These are phyloP conservation scores for Bettongia penicillata DNA, from an alignment of 2,113 vertebrate genomes.

Conservation along the genomic window DNA sequence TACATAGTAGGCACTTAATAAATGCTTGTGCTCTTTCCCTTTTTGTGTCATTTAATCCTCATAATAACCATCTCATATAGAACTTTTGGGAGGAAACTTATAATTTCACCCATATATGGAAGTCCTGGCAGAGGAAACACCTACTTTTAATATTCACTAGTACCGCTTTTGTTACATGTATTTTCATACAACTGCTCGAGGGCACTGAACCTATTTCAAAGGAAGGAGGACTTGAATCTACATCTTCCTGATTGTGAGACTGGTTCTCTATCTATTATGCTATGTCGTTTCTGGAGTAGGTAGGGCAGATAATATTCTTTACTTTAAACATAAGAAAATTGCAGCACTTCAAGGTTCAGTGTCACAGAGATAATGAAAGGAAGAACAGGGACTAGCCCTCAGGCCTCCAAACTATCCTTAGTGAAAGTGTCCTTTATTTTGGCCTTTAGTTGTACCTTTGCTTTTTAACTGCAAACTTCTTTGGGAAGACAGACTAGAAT, in stretches of 20 bases:
- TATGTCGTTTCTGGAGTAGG: background rate
- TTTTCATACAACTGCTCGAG: background rate
- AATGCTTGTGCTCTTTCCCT: background rate
- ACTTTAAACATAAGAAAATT: background rate
- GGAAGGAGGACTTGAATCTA: background rate
- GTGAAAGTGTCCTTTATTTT: background rate
- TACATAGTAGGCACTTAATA: background rate
- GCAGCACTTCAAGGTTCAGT: background rate
- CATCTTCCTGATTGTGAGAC: background rate
- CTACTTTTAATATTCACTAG: background rate
- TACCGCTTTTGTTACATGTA: background rate
- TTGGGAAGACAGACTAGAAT: slow-evolving; percentile 57
- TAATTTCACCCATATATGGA: background rate
- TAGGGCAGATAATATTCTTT: background rate
- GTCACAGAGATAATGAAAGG: background rate
- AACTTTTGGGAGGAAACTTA: background rate
- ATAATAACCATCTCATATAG: background rate
- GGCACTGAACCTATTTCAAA: background rate
- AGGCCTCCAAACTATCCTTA: background rate
- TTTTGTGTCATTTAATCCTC: background rate
- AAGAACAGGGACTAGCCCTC: background rate
- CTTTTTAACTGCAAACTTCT: slow-evolving; percentile 32
- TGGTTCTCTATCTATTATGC: background rate
- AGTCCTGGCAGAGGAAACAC: background rate
- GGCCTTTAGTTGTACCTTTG: background rate